Evolutionary conservation across 2,888 invertebrate genomes (phyloP), one percentile per base, ranked within the genome.

Genomic region (Malthinus flaveolus): DNA sequence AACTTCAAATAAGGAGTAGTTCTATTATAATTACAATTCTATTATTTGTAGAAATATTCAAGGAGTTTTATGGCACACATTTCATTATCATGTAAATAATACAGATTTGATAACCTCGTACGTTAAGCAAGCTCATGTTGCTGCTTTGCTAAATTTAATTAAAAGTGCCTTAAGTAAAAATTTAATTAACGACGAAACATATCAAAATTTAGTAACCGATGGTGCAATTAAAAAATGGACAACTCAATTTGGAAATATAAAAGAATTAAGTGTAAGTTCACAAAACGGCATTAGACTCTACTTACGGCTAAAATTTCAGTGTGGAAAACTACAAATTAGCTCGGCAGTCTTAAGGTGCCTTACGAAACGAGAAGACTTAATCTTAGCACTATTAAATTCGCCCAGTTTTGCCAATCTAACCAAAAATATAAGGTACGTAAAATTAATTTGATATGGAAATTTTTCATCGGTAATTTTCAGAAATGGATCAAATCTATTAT

Each of bases 81-180:
- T 88, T 32, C 81, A 84, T 65, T 84, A 82, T 68, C 87, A 87
- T 75, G 79, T 83, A 1, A 79, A 83, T 62, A 81, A 82, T 2
- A 85, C 86, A 15, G 79, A 83, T 73, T 70, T 85, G 10, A 78
- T 76, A 11, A 79, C 80, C 23, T 82, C 84, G 0, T 76, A 82
- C 49, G 75, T 83, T 45, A 81, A 84, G 47, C 82, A 83, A 65
- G 83, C 83, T 23, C 86, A 87, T 75, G 82, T 83, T 15, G 79
- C 85, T 35, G 83, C 84, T 1, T 72, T 86, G 1, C 65, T 84
- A n/a, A 82, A 81, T 66, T 74, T 82, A 45, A 65, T 83, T 1
- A 78, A 78, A 54, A 75, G 73, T 49, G 50, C 64, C 9, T 49
- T 60, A 4, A 56, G 54, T 31, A 57, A 54, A 34, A 51, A 65